These are phyloP conservation scores for Tichodroma muraria DNA, from an alignment of 2,113 vertebrate genomes.

Conservation along the genomic window DNA sequence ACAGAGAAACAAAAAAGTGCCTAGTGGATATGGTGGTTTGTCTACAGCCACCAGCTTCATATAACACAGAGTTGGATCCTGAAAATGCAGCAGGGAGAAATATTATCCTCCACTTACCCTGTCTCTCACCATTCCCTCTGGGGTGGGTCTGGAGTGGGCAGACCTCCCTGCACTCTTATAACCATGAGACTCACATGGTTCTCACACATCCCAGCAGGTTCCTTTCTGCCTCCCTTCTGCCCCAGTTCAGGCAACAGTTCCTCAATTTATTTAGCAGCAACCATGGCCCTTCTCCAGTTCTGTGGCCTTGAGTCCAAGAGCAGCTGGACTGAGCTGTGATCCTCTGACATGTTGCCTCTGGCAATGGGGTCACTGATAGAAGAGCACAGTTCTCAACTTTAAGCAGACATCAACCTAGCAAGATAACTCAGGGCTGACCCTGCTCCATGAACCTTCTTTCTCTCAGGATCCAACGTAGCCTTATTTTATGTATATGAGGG, in stretches of 20 bases:
- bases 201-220: not conserved
- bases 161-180: not conserved
- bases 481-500: not conserved
- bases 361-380: accelerated
- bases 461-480: not conserved
- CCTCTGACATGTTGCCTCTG: not conserved
- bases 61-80: not conserved
- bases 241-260: accelerated
- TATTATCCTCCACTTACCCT: accelerated
- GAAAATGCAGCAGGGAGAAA: not conserved
- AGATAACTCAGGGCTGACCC: not conserved
- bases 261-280: not conserved
- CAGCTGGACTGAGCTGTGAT: not conserved
- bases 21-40: not conserved
- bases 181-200: accelerated
- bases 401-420: not conserved
- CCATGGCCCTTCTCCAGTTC: not conserved
- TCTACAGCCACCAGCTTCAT: not conserved
- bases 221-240: not conserved
- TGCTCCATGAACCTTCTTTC: not conserved
- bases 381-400: not conserved
- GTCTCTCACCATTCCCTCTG: not conserved
- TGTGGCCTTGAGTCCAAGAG: not conserved
- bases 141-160: not conserved
- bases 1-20: not conserved